phyloP scores from a whole-genome alignment of 1,140 invertebrate genomes.

The Portunus trituberculatus region DNA sequence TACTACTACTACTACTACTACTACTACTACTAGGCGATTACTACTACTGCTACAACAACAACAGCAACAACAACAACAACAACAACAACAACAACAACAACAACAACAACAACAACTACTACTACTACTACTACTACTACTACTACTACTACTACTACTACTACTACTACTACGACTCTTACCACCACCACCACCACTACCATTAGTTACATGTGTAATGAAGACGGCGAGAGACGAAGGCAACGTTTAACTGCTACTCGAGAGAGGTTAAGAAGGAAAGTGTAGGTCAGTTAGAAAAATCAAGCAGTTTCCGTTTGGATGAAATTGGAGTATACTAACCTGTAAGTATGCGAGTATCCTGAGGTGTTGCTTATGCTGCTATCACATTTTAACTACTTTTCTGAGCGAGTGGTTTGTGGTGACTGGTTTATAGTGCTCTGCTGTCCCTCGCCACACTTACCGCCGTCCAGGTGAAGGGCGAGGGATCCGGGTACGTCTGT shows the following conservation, averaged over 20 bases:
- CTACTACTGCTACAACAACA: too few species aligned
- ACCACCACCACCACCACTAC: too few species aligned
- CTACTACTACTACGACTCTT: too few species aligned
- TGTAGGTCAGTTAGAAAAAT: neutral
- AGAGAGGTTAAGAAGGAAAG: neutral
- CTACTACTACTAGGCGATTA: too few species aligned
- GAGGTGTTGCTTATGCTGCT: neutral
- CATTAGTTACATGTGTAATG: neutral
- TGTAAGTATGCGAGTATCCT: neutral
- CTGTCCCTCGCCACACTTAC: neutral
- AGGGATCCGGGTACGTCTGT: constrained; percentile 24
- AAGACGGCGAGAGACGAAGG: neutral
- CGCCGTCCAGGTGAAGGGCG: constrained; percentile 49
- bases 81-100: too few species aligned
- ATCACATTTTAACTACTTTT: neutral
- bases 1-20: too few species aligned
- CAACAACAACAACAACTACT: too few species aligned
- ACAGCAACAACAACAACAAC: too few species aligned
- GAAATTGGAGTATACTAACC: neutral
- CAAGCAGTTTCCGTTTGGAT: neutral
- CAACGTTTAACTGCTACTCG: neutral
- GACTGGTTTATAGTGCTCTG: too few species aligned
- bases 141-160: too few species aligned
- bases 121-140: too few species aligned
- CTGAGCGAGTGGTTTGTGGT: too few species aligned